Base-by-base conservation (phyloP, 1,140 invertebrate species). In the Dufourea novaeangliae region DNA sequence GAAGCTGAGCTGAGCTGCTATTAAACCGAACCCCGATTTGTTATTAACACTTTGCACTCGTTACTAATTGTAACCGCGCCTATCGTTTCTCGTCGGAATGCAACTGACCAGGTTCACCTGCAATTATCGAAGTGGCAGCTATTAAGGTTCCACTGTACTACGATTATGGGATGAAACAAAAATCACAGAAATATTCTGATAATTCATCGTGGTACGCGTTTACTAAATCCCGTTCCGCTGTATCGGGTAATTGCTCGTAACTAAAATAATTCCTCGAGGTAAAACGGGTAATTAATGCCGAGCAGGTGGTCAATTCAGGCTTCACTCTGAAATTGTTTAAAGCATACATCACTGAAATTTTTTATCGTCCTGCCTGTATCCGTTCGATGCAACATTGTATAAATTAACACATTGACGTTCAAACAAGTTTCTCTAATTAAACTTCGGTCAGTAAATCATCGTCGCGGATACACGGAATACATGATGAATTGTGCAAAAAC, bases 401-500 rank as follows among this genome's bases (percentile, higher is more conserved):
- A 25, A 64, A 52, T 52, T 64, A 12, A 34, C 46, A 25, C 34
- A 54, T 41, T 73, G 20, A 14, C 52, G 6, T 57, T 44, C 11
- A n/a, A 56, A 74, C 37, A 11, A 52, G n/a, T 57, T 67, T 14
- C 22, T 1, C 7, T 12, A 37, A 56, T 67, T 56, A 67, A 52
- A 56, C n/a, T 46, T 57, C 27, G 39, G 0, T 2, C 17, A 14
- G 27, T 57, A 52, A 25, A 67, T 68, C 29, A 59, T 27, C 41
- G 7, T 14, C 32, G 59, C 11, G 64, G n/a, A 29, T n/a, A n/a
- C 7, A 3, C 20, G 32, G 66, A 1, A 50, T 11, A 2, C 50
- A 39, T 59, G 54, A 69, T 50, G 11, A 20, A 69, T 69, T 46
- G 54, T 37, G 73, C 64, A 29, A 76, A 76, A 69, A 67, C 27